Percentiles rank a stretch among this genome's conserved stretches.
These are phyloP conservation scores for Girardia tigrina DNA, from an alignment of 2,888 invertebrate genomes.

Conservation along the genomic window DNA sequence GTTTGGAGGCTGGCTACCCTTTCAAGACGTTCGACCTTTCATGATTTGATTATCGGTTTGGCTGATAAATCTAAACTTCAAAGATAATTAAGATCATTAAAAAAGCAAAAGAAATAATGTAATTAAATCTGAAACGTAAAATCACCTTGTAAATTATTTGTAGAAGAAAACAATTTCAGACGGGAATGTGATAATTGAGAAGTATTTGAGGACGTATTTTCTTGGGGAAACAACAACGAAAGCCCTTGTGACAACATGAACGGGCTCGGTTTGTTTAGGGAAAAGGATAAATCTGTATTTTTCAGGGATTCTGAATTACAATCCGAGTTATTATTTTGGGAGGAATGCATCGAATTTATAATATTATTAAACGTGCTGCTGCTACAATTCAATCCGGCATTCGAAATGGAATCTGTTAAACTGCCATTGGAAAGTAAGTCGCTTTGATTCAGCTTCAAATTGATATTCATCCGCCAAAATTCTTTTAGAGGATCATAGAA, in stretches of 20 bases:
- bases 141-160: slow-evolving; percentile 5
- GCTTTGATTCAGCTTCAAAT: neutral
- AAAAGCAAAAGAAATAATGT: neutral
- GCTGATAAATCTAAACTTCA: neutral
- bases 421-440: neutral
- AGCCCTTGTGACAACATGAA: neutral
- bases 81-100: neutral
- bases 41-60: neutral
- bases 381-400: neutral
- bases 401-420: neutral
- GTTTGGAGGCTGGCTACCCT: neutral
- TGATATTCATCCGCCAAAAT: slow-evolving; percentile 17
- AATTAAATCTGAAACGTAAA: too few species aligned
- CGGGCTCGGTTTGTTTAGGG: neutral
- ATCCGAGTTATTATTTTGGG: neutral
- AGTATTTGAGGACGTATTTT: neutral
- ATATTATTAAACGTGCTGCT: neutral
- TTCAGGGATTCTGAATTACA: neutral
- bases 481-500: neutral
- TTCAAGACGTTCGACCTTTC: neutral
- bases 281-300: slow-evolving; percentile 6
- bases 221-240: neutral
- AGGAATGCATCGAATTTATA: neutral
- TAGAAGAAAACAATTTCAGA: neutral
- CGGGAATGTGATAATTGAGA: neutral